Percentiles rank a stretch among this genome's conserved stretches.
These are phyloP conservation scores for Malurus splendens DNA, from an alignment of 2,797 vertebrate species.

Conservation along the genomic window DNA sequence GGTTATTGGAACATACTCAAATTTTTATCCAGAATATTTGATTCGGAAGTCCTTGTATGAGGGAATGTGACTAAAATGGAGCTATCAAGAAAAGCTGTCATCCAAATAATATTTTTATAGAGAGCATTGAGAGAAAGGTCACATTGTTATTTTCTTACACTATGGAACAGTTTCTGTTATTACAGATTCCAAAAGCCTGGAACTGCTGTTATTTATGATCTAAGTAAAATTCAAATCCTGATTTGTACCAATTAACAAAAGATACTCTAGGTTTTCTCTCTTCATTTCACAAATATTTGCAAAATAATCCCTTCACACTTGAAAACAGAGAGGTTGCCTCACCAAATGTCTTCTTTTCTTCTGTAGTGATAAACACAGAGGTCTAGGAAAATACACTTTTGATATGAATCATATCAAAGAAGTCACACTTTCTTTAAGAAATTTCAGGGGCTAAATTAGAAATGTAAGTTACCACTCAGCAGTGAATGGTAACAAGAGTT, in stretches of 20 bases:
- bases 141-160: conserved; percentile 50
- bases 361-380: background rate
- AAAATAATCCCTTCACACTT: conserved; percentile 6
- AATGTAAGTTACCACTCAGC: background rate
- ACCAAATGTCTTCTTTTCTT: background rate
- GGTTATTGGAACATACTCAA: background rate
- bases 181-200: conserved; percentile 35
- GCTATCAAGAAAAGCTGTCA: conserved; percentile 44
- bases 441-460: background rate
- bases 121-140: conserved; percentile 32
- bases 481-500: background rate
- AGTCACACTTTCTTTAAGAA: background rate
- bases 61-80: conserved; percentile 32
- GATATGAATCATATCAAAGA: background rate
- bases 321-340: background rate
- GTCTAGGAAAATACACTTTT: background rate
- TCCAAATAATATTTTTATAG: conserved; percentile 40
- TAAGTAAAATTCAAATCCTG: conserved; percentile 26
- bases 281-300: conserved; percentile 6
- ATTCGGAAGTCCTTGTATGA: background rate
- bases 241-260: conserved; percentile 26
- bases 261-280: background rate
- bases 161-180: conserved; percentile 42
- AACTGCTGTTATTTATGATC: conserved; percentile 34
- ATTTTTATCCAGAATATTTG: conserved; percentile 10